Evolutionary conservation across 2,888 invertebrate genomes (phyloP), one percentile per base, ranked within the genome.

Genomic region (Luperina nickerlii): DNA sequence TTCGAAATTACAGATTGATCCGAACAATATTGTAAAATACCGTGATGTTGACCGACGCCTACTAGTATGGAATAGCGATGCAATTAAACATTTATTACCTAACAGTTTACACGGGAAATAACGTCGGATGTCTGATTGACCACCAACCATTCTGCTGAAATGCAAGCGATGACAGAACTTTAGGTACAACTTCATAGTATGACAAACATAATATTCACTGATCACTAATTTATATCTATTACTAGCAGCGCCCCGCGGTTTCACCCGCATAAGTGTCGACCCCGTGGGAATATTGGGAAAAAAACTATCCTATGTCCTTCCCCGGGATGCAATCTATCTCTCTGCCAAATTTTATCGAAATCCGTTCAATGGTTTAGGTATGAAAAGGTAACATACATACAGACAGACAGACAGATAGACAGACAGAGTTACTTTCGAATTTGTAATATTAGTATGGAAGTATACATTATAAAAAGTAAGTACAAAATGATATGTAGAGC

Each of bases 1-100:
- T 24, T 73, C 32, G 51, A 85, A 45, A 63, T 81, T 63, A 72
- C 38, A 71, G 45, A 75, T 69, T 57, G 57, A 84, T 79, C 67
- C 63, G 62, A 57, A 54, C 70, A 67, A 38, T 65, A 78, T 72
- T 24, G 54, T 73, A 54, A 84, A 71, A 72, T 42, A 69, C 45
- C 45, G 68, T 60, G 67, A 60, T 60, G 38, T 66, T 83, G 42
- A 67, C 66, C 20, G 45, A 42, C 32, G 32, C 18, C 51, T 68
- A 32, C 69, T 38, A 42, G 60, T 72, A 70, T 66, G 42, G n/a
- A 71, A 70, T 42, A 63, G 5, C 51, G 57, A 38, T 38, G 60
- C n/a, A 74, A 74, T 66, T 71, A 32, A 68, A 74, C 32, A 57
- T 74, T 81, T 57, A 68, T 60, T 65, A 38, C 38, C n/a, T 57